Evolutionary conservation across 2,888 invertebrate genomes (phyloP).

Genomic region (Apotomis capreana): DNA sequence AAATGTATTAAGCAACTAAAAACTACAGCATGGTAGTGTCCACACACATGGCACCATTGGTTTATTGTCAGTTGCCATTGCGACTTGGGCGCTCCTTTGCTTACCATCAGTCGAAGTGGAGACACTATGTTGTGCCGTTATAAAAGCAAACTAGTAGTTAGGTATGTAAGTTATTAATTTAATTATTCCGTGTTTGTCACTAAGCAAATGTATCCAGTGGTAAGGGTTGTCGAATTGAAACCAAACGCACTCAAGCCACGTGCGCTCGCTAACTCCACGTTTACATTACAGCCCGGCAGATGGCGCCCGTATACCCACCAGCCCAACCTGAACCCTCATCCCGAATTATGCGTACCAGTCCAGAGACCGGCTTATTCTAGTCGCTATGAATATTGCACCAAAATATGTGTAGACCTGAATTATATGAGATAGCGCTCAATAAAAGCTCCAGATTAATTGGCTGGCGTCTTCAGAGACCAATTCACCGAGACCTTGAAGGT

Average conservation of each 20-base stretch:
- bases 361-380: not conserved
- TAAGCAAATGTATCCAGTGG: not conserved
- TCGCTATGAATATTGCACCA: constrained; percentile 28
- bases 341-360: not conserved
- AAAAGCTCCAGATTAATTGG: constrained; percentile 30
- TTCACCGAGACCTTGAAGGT: not conserved
- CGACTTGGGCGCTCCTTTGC: no score
- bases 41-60: no score
- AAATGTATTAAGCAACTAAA: no score
- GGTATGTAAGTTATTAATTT: no score
- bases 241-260: constrained; percentile 37
- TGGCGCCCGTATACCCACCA: constrained; percentile 28
- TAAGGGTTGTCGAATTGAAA: constrained; percentile 37
- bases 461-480: constrained; percentile 11
- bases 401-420: constrained; percentile 36
- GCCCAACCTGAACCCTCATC: constrained; percentile 8
- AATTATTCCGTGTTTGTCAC: not conserved
- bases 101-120: no score
- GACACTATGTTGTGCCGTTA: no score
- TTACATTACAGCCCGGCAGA: constrained; percentile 36
- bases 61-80: no score
- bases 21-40: no score
- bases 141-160: no score
- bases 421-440: constrained; percentile 36
- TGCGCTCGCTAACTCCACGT: constrained; percentile 34